Evolutionary conservation across 1,140 invertebrate genomes (phyloP), one percentile per base, ranked within the genome.

Genomic region (Drosophila murphyi): DNA sequence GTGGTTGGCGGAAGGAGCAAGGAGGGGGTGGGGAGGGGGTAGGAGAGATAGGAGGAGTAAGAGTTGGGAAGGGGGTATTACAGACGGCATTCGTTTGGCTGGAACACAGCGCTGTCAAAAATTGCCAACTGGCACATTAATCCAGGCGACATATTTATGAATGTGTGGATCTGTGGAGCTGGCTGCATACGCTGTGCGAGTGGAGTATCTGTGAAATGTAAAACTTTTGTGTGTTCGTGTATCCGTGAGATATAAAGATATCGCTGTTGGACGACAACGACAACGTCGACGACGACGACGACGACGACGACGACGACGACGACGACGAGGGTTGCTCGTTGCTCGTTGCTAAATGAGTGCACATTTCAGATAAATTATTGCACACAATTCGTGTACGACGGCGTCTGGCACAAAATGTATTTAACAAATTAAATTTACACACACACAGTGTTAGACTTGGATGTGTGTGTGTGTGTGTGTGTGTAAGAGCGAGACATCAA

Each of bases 321-420:
- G 5, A 34, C 3, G 85, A 88, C 85, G 85, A 89, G 85, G 85
- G 85, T 85, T 88, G 85, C 80, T 74, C 81, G 78, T 76, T 77
- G 82, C 78, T 80, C 47, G 72, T 72, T 76, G 68, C 70, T 77
- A 90, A 90, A 90, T 90, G 86, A 90, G 81, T 90, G 86, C 86
- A 90, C 86, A 90, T 90, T 90, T 90, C 81, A 90, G 86, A 90
- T 90, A 90, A 90, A 90, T 90, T 90, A 90, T 90, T 90, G 87
- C 87, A 90, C 82, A 90, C 86, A 86, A 78, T 76, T 90, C 80
- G 79, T 82, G 78, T 77, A 78, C 81, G 81, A 71, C 82, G 81
- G 65, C 81, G 80, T 76, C 64, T 81, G 72, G 75, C 61, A 70
- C 83, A 74, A 80, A 78, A 81, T 89, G 80, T 89, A 89, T 89